These are phyloP conservation scores for Parasteatoda tepidariorum DNA, from an alignment of 1,140 invertebrate genomes.

Conservation along the genomic window DNA sequence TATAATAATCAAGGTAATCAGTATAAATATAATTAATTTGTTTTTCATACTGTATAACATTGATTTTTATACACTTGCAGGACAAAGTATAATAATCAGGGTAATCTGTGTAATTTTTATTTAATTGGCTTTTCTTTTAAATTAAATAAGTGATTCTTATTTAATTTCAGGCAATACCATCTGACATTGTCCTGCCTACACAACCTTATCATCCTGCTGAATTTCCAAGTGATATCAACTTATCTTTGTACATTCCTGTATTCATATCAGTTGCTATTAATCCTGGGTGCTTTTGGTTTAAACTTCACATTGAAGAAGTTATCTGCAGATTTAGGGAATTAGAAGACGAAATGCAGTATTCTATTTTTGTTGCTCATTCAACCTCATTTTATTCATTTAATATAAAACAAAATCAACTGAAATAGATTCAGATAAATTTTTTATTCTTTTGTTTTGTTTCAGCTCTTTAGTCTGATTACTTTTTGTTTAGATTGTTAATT, in stretches of 20 bases:
- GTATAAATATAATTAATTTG: no score
- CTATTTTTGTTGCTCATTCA: background rate
- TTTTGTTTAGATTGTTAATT: no score
- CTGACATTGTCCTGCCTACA: background rate
- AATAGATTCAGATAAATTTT: background rate
- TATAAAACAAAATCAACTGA: background rate
- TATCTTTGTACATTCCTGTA: background rate
- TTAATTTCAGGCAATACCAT: background rate
- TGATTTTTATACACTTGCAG: no score
- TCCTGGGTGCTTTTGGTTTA: slow-evolving; percentile 6
- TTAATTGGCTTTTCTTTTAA: no score
- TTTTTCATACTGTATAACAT: no score
- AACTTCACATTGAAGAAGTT: background rate
- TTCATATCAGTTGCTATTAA: slow-evolving; percentile 4
- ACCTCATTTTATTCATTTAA: background rate
- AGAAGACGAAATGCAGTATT: slow-evolving; percentile 15
- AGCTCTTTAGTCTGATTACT: no score
- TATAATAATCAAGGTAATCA: no score
- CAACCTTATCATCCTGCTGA: background rate
- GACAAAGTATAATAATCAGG: no score
- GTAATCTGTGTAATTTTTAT: no score
- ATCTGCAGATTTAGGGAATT: background rate
- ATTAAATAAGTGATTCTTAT: no score
- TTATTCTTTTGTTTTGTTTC: background rate
- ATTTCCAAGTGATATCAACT: background rate